Base-by-base conservation (phyloP, 2,113 vertebrate species). In the Esox niger region DNA sequence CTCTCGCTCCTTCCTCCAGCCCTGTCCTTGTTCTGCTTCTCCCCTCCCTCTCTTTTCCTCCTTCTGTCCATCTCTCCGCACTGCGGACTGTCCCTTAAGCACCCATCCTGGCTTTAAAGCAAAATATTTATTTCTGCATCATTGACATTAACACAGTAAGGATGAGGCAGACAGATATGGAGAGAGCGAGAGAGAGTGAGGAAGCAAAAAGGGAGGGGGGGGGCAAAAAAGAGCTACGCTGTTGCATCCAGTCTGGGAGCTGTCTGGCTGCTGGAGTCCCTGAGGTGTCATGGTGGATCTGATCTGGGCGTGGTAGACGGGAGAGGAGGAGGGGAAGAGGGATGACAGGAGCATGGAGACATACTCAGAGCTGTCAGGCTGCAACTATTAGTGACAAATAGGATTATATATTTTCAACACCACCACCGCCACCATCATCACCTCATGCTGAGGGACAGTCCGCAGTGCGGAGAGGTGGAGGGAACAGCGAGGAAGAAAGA, bases 91-190 rank as follows among this genome's bases (percentile, higher is more conserved):
- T 84, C 86, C 76, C 76, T 80, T 79, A n/a, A 84, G 78, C 81
- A 74, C 73, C 62, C 66, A 84, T 76, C 69, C 52, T 33, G 67
- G 78, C 84, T 83, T 85, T 79, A 87, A 81, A 83, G 80, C 75
- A 82, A 84, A 75, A 81, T 82, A 81, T 84, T 88, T 85, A 86
- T 86, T 82, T 84, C 85, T 87, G 84, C 84, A 86, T 88, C 84
- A 76, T 49, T 80, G 83, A 86, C 84, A 85, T 85, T 81, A 85
- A 71, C 72, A 49, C 61, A n/a, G 64, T 71, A 79, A 35, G 73
- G 58, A 63, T 33, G 21, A n/a, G 23, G 65, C 25, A 35, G 60
- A 46, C 32, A 21, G 25, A 56, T 32, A 64, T 46, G 35, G 59
- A 62, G 29, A 47, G 47, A 33, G 31, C 17, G 56, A 58, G 11